Evolutionary conservation across 2,888 invertebrate species (phyloP).

Genomic region (Stenoptilia bipunctidactyla): DNA sequence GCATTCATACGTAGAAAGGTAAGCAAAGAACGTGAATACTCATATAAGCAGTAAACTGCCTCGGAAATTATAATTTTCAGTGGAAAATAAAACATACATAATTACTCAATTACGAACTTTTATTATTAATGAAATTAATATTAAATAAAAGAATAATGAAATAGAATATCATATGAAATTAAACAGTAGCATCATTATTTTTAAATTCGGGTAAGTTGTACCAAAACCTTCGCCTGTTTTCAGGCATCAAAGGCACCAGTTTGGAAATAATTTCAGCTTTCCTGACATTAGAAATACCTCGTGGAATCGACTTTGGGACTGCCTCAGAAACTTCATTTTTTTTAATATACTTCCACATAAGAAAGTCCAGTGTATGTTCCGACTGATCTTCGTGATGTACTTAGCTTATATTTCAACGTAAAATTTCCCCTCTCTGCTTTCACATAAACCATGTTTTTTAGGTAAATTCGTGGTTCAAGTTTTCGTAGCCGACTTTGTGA

Average conservation of each 20-base stretch:
- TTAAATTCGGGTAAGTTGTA: neutral
- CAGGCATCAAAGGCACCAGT: conserved; percentile 5
- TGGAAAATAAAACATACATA: no score
- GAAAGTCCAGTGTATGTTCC: conserved; percentile 2
- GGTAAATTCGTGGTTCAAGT: conserved; percentile 3
- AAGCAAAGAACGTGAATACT: no score
- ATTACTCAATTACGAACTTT: no score
- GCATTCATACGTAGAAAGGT: no score
- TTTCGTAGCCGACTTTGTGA: conserved; percentile 4
- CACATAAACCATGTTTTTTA: conserved; percentile 3
- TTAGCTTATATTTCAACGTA: conserved; percentile 2
- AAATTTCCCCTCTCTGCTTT: conserved; percentile 4
- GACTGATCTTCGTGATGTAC: neutral
- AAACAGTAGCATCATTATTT: no score
- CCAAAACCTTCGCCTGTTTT: conserved; percentile 2
- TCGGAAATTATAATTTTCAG: no score
- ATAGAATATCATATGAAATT: no score
- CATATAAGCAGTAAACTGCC: no score
- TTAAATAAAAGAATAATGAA: no score
- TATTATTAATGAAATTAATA: no score
- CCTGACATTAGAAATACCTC: conserved; percentile 2
- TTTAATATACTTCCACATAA: no score
- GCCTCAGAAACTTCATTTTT: conserved; percentile 3
- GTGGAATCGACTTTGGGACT: neutral
- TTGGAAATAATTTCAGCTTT: conserved; percentile 3